Conservation (phyloP, 2,797 vertebrate genomes). For the Coregonus ussuriensis region DNA sequence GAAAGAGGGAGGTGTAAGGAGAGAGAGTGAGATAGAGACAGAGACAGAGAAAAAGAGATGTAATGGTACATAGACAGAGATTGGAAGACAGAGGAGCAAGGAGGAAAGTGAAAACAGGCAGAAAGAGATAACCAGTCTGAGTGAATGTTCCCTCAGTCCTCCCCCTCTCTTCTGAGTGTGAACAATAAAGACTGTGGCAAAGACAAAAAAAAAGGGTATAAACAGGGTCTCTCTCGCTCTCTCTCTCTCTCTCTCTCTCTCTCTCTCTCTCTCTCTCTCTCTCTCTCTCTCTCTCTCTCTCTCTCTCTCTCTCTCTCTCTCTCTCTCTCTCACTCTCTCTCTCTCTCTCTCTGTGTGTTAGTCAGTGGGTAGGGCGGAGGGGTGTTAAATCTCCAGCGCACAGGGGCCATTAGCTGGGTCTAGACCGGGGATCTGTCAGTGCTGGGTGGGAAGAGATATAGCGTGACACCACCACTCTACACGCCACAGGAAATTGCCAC, state of each 20-base stretch:
- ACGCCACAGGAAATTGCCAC: constrained; percentile 64
- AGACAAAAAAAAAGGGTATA: constrained; percentile 4
- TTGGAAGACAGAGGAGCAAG: neutral
- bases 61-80: neutral
- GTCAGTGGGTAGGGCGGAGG: constrained; percentile 9
- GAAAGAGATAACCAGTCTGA: neutral
- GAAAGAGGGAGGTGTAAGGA: too few species aligned
- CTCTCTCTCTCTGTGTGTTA: too few species aligned
- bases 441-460: constrained; percentile 49
- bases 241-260: constrained; percentile 1
- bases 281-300: constrained; percentile 1
- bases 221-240: neutral
- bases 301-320: too few species aligned
- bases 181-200: neutral
- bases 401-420: constrained; percentile 51
- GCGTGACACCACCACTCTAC: constrained; percentile 42
- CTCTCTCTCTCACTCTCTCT: too few species aligned
- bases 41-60: too few species aligned
- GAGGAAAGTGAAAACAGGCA: neutral
- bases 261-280: too few species aligned
- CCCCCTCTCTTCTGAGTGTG: too few species aligned
- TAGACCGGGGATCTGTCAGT: constrained; percentile 39
- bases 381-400: constrained; percentile 52
- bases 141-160: neutral
- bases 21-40: too few species aligned